A percentile compares a stretch with the other conserved stretches of the same genome.
Conservation (phyloP, 2,113 vertebrate genomes). For the Uropsilus gracilis region DNA sequence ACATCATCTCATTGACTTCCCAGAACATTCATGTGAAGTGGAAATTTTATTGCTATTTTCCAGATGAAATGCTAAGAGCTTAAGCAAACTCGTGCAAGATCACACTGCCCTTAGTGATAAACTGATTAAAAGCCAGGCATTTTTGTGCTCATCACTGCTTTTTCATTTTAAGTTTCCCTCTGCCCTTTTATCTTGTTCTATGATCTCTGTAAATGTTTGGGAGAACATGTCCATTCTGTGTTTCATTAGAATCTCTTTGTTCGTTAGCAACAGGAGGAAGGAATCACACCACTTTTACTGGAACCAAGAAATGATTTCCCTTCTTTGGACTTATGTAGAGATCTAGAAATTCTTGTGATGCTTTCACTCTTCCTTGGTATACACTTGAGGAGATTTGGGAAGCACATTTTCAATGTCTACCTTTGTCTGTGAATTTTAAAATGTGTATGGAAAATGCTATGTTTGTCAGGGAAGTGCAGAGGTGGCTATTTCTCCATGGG, state of each 20-base stretch:
- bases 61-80: constrained; percentile 26
- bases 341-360: not conserved
- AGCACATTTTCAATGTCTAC: constrained; percentile 1
- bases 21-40: not conserved
- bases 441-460: constrained; percentile 13
- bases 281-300: not conserved
- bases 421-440: constrained; percentile 43
- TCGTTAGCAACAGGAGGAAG: not conserved
- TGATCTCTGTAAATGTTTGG: constrained; percentile 17
- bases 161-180: constrained; percentile 17
- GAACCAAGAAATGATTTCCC: not conserved
- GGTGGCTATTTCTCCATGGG: constrained; percentile 11
- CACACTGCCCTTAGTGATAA: not conserved
- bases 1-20: constrained; percentile 26
- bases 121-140: not conserved
- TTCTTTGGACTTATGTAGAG: not conserved
- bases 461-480: constrained; percentile 11
- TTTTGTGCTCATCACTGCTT: not conserved
- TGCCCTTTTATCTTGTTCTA: not conserved
- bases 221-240: not conserved
- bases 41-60: constrained; percentile 58
- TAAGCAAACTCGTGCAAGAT: constrained; percentile 24
- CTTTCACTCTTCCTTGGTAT: not conserved
- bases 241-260: constrained; percentile 7
- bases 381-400: not conserved